Evolutionary conservation across 2,113 vertebrate genomes (phyloP).

Genomic region (Perca schrenkii): DNA sequence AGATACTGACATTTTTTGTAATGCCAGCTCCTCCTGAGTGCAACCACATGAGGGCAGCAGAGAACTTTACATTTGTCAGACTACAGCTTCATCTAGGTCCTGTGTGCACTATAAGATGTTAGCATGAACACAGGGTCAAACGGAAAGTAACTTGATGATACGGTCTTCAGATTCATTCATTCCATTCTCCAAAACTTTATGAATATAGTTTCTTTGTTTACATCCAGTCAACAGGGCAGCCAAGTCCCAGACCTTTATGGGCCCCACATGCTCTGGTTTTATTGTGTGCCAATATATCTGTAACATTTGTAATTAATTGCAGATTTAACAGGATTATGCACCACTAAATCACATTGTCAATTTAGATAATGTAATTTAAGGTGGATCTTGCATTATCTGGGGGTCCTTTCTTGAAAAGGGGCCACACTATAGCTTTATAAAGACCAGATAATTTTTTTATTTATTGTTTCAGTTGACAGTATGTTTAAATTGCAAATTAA

Average conservation of each 20-base stretch:
- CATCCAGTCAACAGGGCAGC: constrained; percentile 5
- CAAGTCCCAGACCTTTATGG: not conserved
- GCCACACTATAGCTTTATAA: not conserved
- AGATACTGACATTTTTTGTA: not conserved
- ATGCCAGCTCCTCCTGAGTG: not conserved
- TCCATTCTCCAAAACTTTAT: not conserved
- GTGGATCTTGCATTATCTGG: not conserved
- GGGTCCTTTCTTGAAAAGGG: not conserved
- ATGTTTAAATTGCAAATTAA: not conserved
- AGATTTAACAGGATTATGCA: constrained; percentile 12
- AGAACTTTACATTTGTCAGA: constrained; percentile 36
- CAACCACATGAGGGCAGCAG: constrained; percentile 69
- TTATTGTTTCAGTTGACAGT: not conserved
- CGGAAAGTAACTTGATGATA: not conserved
- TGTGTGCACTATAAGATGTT: not conserved
- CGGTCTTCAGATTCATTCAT: not conserved
- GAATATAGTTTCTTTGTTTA: not conserved
- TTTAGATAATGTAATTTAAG: not conserved
- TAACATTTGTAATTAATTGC: constrained; percentile 19
- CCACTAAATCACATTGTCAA: not conserved
- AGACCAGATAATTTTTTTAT: not conserved
- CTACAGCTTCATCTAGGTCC: not conserved
- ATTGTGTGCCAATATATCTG: constrained; percentile 6
- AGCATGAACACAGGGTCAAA: not conserved
- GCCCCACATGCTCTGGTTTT: not conserved